A percentile compares a stretch with the other conserved stretches of the same genome.
Conservation (phyloP, 2,113 vertebrate genomes). For the Gobiocypris rarus region DNA sequence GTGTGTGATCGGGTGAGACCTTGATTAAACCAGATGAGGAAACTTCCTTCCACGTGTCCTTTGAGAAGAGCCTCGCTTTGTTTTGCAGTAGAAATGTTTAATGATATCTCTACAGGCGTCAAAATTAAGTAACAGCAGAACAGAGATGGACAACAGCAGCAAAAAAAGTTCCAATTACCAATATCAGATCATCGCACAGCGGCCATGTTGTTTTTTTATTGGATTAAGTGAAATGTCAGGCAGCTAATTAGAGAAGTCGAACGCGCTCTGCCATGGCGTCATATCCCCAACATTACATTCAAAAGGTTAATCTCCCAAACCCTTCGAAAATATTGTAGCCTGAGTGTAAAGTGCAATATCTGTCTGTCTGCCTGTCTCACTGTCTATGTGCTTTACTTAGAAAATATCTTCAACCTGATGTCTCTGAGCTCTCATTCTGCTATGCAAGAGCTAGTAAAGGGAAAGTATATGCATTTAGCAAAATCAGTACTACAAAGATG, state of each 20-base stretch:
- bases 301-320: slow-evolving; percentile 58
- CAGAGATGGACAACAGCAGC: slow-evolving; percentile 43
- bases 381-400: neutral
- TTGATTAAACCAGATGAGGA: slow-evolving; percentile 31
- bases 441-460: neutral
- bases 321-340: slow-evolving; percentile 27
- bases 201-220: slow-evolving; percentile 48
- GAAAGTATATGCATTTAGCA: neutral
- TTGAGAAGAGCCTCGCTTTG: slow-evolving; percentile 20
- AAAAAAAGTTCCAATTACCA: slow-evolving; percentile 52
- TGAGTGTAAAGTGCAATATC: slow-evolving; percentile 37
- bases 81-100: slow-evolving; percentile 7
- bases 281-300: slow-evolving; percentile 47
- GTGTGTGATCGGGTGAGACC: neutral
- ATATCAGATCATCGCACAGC: slow-evolving; percentile 46
- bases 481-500: neutral
- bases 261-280: slow-evolving; percentile 22
- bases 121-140: slow-evolving; percentile 27
- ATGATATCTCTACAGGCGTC: slow-evolving; percentile 51
- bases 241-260: slow-evolving; percentile 58
- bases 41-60: neutral
- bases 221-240: slow-evolving; percentile 59
- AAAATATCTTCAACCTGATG: neutral
- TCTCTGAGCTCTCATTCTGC: neutral
- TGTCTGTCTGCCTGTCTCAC: slow-evolving; percentile 4